A percentile compares a stretch with the other conserved stretches of the same genome.
These are phyloP conservation scores for Nothocercus julius DNA, from an alignment of 2,113 vertebrate species.

Conservation along the genomic window DNA sequence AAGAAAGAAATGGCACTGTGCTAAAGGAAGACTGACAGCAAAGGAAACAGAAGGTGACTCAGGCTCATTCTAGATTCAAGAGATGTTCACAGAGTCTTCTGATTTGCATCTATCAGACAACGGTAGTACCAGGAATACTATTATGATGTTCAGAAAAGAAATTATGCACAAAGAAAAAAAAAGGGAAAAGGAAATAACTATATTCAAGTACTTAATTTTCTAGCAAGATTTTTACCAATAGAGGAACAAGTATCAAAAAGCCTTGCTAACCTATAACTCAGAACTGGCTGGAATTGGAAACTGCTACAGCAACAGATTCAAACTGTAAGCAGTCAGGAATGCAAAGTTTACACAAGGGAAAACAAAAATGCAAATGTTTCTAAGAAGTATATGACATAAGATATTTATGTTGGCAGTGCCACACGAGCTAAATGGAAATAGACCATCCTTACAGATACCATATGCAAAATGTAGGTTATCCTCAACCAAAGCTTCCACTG, in stretches of 20 bases:
- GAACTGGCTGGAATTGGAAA: not conserved
- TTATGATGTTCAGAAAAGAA: not conserved
- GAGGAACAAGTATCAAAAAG: not conserved
- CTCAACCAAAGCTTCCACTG: not conserved
- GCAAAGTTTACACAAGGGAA: slow-evolving; percentile 12
- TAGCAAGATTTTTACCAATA: not conserved
- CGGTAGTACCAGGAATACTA: not conserved
- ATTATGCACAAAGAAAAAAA: not conserved
- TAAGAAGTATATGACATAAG: slow-evolving; percentile 5
- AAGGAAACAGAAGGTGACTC: slow-evolving; percentile 5
- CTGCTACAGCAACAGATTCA: not conserved
- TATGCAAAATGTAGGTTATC: not conserved
- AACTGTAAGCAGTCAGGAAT: slow-evolving; percentile 36
- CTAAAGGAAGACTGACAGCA: not conserved
- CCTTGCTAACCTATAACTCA: not conserved
- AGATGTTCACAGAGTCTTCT: not conserved
- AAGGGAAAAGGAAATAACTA: not conserved
- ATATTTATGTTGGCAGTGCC: slow-evolving; percentile 43
- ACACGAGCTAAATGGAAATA: not conserved
- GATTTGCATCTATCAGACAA: not conserved
- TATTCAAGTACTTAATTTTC: not conserved
- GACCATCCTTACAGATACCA: not conserved
- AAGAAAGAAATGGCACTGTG: not conserved
- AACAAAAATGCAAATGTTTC: slow-evolving; percentile 41
- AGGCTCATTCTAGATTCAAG: not conserved